phyloP scores from a whole-genome alignment of 2,113 vertebrate species.

The Psittacara wagleri region DNA sequence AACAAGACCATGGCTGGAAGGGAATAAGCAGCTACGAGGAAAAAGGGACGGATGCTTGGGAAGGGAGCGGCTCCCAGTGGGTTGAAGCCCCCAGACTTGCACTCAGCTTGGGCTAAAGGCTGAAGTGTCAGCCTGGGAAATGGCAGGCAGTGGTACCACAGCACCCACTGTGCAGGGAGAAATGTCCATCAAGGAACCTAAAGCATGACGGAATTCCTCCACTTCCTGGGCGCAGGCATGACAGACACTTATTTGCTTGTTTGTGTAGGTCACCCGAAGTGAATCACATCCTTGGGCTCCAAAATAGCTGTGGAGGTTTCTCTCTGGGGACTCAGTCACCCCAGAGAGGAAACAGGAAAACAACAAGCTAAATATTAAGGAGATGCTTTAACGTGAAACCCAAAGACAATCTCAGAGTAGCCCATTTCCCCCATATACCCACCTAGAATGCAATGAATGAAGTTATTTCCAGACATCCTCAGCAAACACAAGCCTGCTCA shows the following conservation, averaged over 20 bases:
- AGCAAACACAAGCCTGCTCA: not conserved
- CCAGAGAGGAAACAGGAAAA: not conserved
- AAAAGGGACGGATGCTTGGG: not conserved
- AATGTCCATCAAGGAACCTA: not conserved
- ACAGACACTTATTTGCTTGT: not conserved
- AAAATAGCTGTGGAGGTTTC: not conserved
- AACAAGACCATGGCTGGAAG: not conserved
- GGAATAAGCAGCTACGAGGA: not conserved
- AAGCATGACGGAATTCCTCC: not conserved
- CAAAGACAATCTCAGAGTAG: not conserved
- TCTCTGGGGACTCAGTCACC: not conserved
- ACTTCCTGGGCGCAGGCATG: not conserved
- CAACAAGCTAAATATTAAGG: not conserved
- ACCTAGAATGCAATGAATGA: not conserved
- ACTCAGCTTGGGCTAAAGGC: not conserved
- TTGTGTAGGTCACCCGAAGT: not conserved
- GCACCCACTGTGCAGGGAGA: not conserved
- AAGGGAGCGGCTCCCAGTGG: not conserved
- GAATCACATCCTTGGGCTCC: not conserved
- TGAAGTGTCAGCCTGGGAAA: not conserved
- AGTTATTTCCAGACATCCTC: not conserved
- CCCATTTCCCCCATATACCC: not conserved
- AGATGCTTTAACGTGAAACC: not conserved
- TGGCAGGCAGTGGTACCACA: fast-evolving
- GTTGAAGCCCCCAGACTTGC: not conserved